Conservation (phyloP, 2,113 vertebrate genomes). For the Sturnus vulgaris region DNA sequence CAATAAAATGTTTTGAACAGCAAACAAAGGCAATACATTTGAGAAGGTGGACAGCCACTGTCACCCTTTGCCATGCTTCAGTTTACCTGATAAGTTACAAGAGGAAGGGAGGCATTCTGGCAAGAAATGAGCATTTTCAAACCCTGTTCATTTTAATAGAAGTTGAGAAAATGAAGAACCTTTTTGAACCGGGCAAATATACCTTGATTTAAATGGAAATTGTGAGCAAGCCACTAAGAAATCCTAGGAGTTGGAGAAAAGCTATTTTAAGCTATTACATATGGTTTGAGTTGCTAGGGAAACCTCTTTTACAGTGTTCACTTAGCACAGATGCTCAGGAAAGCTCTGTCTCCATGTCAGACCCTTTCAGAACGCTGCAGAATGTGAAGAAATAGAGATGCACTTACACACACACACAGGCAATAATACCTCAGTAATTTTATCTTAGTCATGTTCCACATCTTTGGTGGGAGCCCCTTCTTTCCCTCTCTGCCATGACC, state of each 20-base stretch:
- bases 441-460: background rate
- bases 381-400: background rate
- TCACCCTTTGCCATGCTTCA: background rate
- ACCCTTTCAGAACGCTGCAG: background rate
- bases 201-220: constrained; percentile 40
- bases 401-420: background rate
- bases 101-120: background rate
- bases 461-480: background rate
- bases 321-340: constrained; percentile 53
- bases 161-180: background rate
- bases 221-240: constrained; percentile 10
- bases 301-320: constrained; percentile 45
- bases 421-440: background rate
- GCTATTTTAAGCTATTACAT: constrained; percentile 65
- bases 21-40: background rate
- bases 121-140: background rate
- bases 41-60: background rate
- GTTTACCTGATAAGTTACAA: background rate
- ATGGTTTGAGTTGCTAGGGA: constrained; percentile 67
- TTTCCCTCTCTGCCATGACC: background rate
- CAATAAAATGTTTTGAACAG: background rate
- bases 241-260: constrained; percentile 43
- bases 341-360: constrained; percentile 36
- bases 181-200: background rate
- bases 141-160: background rate